These are phyloP conservation scores for Dolichotis patagonum DNA, from an alignment of 2,113 vertebrate species.

Conservation along the genomic window DNA sequence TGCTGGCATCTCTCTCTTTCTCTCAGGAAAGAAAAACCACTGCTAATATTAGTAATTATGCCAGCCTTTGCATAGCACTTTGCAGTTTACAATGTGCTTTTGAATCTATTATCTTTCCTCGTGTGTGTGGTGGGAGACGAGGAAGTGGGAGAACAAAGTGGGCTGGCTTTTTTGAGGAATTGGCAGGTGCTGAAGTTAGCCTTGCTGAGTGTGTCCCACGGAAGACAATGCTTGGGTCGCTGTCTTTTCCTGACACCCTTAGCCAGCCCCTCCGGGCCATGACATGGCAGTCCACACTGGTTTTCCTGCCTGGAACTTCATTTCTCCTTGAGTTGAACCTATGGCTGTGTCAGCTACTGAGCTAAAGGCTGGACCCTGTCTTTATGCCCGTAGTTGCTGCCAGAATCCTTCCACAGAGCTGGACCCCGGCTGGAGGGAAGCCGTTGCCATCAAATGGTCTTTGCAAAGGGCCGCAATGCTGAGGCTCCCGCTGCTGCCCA, in stretches of 20 bases:
- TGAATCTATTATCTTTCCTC: conserved; percentile 53
- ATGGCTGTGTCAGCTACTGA: not conserved
- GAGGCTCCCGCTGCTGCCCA: not conserved
- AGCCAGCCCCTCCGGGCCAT: not conserved
- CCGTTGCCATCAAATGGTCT: not conserved
- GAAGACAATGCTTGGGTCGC: no score
- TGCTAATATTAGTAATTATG: conserved; percentile 47
- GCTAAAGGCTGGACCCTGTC: not conserved
- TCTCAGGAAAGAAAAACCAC: not conserved
- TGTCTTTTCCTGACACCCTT: not conserved
- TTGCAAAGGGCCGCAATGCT: not conserved
- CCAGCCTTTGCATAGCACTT: conserved; percentile 55
- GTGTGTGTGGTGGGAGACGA: not conserved
- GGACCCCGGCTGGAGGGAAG: not conserved
- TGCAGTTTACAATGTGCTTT: conserved; percentile 2
- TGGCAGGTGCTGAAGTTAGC: not conserved
- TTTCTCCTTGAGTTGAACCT: not conserved
- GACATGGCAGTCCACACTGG: not conserved
- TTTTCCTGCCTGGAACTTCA: not conserved
- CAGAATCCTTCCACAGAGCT: not conserved
- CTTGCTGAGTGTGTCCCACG: not conserved
- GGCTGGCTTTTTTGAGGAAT: not conserved
- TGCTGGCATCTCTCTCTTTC: conserved; percentile 12
- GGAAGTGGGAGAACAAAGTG: not conserved
- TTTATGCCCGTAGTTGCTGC: not conserved